Base-by-base conservation (phyloP, 1,140 invertebrate species). In the Megathymus violae region DNA sequence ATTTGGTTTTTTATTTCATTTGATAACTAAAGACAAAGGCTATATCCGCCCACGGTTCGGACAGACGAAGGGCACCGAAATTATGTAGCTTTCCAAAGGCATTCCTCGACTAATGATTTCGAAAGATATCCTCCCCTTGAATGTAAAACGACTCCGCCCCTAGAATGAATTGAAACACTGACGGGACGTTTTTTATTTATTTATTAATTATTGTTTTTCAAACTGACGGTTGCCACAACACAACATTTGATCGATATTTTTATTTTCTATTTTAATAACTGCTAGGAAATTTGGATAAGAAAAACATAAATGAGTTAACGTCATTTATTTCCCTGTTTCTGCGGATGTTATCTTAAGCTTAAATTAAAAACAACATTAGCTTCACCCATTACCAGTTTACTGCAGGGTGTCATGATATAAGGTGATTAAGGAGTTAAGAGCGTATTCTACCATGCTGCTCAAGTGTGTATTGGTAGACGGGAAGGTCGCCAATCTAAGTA, bases 121-220 rank as follows among this genome's bases (percentile, higher is more conserved):
- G 80, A 88, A 61, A 81, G 60, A 79, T 83, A 85, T 56, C 88
- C 85, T 87, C 88, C 88, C 88, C 85, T 82, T 88, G 85, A 90
- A 88, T 88, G 82, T 88, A 88, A 89, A 88, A 77, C 78, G 78
- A 80, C 82, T 67, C 83, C 85, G 85, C 88, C 85, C 76, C 72
- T 54, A 44, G 76, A 88, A 87, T 88, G 85, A 87, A 88, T 90
- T 90, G 88, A 90, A 89, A 89, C 84, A 88, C 84, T 79, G 82
- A 52, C 74, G 58, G 48, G 56, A 56, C 52, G 25, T 51, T 71
- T 80, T 86, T 80, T 78, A 73, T 78, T 80, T 78, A 82, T 83
- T 77, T 82, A 82, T 90, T 88, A 84, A 88, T 87, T 85, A 78
- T 86, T 85, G 71, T 84, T 88, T 90, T 85, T 88, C 69, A 67